Evolutionary conservation across 2,888 invertebrate genomes (phyloP).

Genomic region (Temnothorax rugatulus): DNA sequence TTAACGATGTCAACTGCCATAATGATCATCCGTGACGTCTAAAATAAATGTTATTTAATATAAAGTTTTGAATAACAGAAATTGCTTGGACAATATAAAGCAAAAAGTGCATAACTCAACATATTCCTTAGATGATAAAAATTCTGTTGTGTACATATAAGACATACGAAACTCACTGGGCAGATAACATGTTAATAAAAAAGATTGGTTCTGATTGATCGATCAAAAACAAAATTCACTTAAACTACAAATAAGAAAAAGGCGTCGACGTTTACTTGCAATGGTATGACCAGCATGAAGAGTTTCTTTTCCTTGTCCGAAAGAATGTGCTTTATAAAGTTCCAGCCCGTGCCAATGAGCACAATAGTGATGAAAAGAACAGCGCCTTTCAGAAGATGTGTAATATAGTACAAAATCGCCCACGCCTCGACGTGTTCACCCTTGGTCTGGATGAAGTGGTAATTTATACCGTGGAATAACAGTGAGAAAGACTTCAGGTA

Average conservation of each 20-base stretch:
- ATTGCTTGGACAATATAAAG: neutral
- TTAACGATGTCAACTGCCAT: neutral
- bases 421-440: constrained; percentile 98
- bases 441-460: constrained; percentile 96
- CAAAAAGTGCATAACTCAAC: neutral
- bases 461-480: constrained; percentile 97
- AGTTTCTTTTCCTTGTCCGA: constrained; percentile 98
- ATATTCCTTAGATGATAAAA: neutral
- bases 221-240: neutral
- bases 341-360: constrained; percentile 99
- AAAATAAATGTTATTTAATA: neutral
- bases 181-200: neutral
- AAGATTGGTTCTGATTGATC: too few species aligned
- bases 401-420: constrained; percentile 98
- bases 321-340: constrained; percentile 98
- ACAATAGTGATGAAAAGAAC: constrained; percentile 98
- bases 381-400: constrained; percentile 98
- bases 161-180: neutral
- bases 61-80: neutral
- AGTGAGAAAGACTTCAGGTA: constrained; percentile 96
- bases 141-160: neutral
- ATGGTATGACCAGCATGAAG: constrained; percentile 98
- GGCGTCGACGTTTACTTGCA: constrained; percentile 91
- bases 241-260: neutral
- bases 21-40: neutral